phyloP scores from a whole-genome alignment of 2,797 vertebrate genomes.

The Siniperca obscura region DNA sequence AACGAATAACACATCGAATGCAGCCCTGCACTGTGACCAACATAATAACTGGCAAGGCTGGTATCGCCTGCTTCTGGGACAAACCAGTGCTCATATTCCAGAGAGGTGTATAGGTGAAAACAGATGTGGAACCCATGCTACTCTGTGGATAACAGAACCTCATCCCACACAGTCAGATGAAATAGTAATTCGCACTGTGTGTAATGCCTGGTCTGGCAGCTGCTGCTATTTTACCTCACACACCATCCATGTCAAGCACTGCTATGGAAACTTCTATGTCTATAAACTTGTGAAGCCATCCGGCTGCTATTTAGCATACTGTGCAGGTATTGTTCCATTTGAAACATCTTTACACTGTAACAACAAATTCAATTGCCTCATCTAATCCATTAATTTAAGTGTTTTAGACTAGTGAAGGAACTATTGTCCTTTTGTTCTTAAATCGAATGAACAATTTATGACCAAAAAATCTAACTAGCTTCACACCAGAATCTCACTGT shows the following conservation, averaged over 20 bases:
- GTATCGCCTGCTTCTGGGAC: conserved; percentile 71
- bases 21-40: conserved; percentile 28
- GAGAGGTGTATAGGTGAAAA: conserved; percentile 51
- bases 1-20: conserved; percentile 3
- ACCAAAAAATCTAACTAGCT: neutral
- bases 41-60: conserved; percentile 64
- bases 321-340: conserved; percentile 65
- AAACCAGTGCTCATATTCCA: conserved; percentile 63
- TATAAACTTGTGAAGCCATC: conserved; percentile 68
- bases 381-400: neutral
- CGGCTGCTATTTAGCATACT: conserved; percentile 32
- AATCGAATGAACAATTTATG: neutral
- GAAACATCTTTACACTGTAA: neutral
- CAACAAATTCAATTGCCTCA: neutral
- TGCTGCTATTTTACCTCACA: neutral
- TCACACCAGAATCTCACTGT: neutral
- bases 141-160: conserved; percentile 64
- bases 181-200: conserved; percentile 61
- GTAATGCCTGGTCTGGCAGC: accelerated
- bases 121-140: conserved; percentile 68
- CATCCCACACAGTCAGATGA: conserved; percentile 55
- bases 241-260: conserved; percentile 74
- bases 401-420: neutral
- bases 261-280: conserved; percentile 69
- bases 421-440: neutral